phyloP scores from a whole-genome alignment of 37 sponge, comb jelly and placozoan species.

The Tethya wilhelma region DNA sequence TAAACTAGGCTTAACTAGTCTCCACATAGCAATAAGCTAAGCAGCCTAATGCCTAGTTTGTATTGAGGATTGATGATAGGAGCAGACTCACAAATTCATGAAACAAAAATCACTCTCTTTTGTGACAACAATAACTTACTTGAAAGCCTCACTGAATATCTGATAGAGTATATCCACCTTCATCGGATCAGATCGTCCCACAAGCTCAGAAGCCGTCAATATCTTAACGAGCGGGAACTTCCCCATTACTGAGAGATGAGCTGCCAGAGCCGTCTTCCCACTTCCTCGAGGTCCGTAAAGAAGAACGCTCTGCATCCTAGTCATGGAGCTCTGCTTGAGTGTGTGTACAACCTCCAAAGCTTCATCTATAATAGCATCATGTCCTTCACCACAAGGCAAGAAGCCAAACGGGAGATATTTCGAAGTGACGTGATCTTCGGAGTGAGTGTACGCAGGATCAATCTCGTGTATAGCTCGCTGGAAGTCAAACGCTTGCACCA shows the following conservation, averaged over 20 bases:
- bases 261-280: conserved; percentile 65
- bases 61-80: too few species aligned
- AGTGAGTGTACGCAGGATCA: conserved; percentile 66
- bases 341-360: conserved; percentile 47
- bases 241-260: conserved; percentile 58
- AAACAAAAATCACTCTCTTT: too few species aligned
- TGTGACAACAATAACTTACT: too few species aligned
- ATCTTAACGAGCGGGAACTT: conserved; percentile 67
- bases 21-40: too few species aligned
- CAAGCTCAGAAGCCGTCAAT: conserved; percentile 46
- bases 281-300: conserved; percentile 69
- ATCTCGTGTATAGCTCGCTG: conserved; percentile 18
- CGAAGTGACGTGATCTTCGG: conserved; percentile 42
- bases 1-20: too few species aligned
- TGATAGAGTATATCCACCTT: conserved; percentile 56
- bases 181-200: conserved; percentile 29
- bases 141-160: conserved; percentile 53
- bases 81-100: too few species aligned
- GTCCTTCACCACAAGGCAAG: conserved; percentile 48
- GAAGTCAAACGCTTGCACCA: conserved; percentile 50
- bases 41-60: too few species aligned
- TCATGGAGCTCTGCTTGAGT: conserved; percentile 21
- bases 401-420: conserved; percentile 52
- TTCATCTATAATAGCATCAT: conserved; percentile 24
- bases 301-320: conserved; percentile 38